Base-by-base conservation (phyloP, 2,113 vertebrate species). In the Sprattus sprattus region DNA sequence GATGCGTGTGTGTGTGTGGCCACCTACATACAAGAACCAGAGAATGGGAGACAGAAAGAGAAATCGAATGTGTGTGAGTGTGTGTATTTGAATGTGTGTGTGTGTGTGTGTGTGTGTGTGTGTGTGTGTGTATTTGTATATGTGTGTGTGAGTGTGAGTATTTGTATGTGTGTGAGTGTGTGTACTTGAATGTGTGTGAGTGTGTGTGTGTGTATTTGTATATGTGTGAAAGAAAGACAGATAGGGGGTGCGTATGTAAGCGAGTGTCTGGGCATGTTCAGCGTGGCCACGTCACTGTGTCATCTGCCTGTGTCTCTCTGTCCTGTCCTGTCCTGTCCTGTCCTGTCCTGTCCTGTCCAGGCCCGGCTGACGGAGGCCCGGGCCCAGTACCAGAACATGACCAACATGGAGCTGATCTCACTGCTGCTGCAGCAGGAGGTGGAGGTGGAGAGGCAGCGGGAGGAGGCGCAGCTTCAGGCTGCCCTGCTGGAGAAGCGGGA, bases 321-420 rank as follows among this genome's bases (percentile, higher is more conserved):
- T 64, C 6, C 4, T 52, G 44, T 20, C 91, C 91, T 64, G 20
- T 64, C 6, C n/a, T n/a, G n/a, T 60, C 18, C 52, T 57, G 11
- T 57, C 52, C 54, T 71, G 64, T 9, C 39, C 67, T 75, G 28
- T 75, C 16, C 4, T 52, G 44, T 20, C 91, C 91, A 93, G 91
- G 85, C 87, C 86, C 85, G 57, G 1, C 89, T 91, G 71, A 83
- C 15, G 44, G 97, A 97, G 91, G 91, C 90, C 81, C 93, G 95
- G 0, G 95, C 96, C 87, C 96, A 93, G 86, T 99, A 98, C 88
- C 96, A 97, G 85, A 96, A 97, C 91, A 92, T 99, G 94, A 98
- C 96, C 44, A 98, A 99, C 0, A 97, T 98, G 20, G 98, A 99
- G 93, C 96, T 99, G 92, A 98, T 99, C 84, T 88, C 96, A 52